Conservation (phyloP, 2,888 invertebrate genomes). For the Cotesia congregata region DNA sequence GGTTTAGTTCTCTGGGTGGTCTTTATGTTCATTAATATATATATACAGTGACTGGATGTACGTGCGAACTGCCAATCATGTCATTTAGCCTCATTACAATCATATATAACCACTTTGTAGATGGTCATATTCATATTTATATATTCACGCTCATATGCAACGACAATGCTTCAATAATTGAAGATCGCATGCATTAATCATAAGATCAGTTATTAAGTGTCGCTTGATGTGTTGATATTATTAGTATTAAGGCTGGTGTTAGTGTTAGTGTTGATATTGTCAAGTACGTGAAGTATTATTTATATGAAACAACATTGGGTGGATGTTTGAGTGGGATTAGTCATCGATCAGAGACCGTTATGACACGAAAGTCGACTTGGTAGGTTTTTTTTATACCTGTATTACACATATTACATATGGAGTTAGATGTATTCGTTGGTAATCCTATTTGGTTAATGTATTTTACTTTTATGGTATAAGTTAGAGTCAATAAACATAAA, state of each 20-base stretch:
- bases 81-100: conserved; percentile 34
- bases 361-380: conserved; percentile 35
- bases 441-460: background rate
- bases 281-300: background rate
- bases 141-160: background rate
- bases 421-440: background rate
- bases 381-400: background rate
- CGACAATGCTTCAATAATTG: background rate
- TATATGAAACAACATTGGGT: background rate
- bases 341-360: conserved; percentile 57
- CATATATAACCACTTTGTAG: conserved; percentile 23
- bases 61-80: conserved; percentile 24
- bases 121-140: background rate
- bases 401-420: background rate
- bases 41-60: background rate
- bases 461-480: background rate
- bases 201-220: background rate
- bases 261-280: conserved; percentile 15
- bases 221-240: conserved; percentile 5
- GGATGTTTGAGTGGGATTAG: conserved; percentile 50
- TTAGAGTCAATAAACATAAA: too few species aligned
- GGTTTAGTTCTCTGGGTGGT: background rate
- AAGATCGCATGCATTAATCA: conserved; percentile 16
- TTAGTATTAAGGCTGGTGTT: background rate
- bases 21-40: conserved; percentile 5